Percentiles rank a stretch among this genome's conserved stretches.
Evolutionary conservation across 1,140 invertebrate genomes (phyloP).

Genomic region (Bombus picipes): DNA sequence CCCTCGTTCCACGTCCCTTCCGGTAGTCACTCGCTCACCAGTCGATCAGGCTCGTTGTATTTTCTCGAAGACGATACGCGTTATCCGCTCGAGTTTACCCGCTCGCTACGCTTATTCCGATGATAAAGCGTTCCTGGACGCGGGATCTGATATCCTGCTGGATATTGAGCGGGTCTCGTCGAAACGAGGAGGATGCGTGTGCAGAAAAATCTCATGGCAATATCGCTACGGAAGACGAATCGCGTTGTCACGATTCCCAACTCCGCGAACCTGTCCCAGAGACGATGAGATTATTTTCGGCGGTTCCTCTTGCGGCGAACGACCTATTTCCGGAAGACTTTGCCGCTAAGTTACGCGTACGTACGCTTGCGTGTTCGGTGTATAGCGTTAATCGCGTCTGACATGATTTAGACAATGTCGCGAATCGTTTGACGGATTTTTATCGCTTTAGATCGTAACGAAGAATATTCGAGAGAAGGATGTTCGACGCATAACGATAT

Average conservation of each 20-base stretch:
- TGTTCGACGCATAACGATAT: too few species aligned
- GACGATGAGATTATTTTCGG: conserved; percentile 7
- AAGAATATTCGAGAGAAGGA: too few species aligned
- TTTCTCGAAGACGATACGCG: conserved; percentile 51
- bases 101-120: conserved; percentile 54
- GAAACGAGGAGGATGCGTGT: conserved; percentile 32
- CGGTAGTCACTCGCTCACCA: conserved; percentile 27
- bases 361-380: too few species aligned
- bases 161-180: conserved; percentile 44
- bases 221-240: conserved; percentile 35
- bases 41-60: conserved; percentile 35
- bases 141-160: conserved; percentile 57
- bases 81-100: conserved; percentile 63
- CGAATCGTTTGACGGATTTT: too few species aligned
- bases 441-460: too few species aligned
- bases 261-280: too few species aligned
- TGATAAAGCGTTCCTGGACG: conserved; percentile 58
- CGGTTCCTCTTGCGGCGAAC: background rate
- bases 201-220: conserved; percentile 44
- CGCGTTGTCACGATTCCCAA: conserved; percentile 1
- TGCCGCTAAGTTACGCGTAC: background rate
- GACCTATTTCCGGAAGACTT: background rate
- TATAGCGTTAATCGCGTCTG: too few species aligned
- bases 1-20: background rate
- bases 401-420: background rate